These are phyloP conservation scores for Ciconia maguari DNA, from an alignment of 2,113 vertebrate genomes.

Conservation along the genomic window DNA sequence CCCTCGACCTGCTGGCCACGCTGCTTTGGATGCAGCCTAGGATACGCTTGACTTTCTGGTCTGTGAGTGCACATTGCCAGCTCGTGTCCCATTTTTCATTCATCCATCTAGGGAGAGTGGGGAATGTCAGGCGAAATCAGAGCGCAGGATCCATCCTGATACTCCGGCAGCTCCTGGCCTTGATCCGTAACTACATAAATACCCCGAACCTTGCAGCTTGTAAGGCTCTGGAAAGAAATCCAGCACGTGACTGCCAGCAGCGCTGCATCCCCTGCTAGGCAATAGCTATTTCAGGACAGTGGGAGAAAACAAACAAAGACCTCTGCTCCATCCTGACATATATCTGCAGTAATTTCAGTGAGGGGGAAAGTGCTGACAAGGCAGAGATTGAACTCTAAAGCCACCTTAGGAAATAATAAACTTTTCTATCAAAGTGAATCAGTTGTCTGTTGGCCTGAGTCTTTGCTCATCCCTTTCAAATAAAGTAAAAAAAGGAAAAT, in stretches of 20 bases:
- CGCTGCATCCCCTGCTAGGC: neutral
- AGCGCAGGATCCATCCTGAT: neutral
- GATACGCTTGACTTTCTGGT: rapidly evolving
- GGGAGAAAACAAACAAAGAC: neutral
- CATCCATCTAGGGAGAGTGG: neutral
- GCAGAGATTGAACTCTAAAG: neutral
- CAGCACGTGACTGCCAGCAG: neutral
- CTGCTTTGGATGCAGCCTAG: neutral
- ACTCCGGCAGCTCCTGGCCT: neutral
- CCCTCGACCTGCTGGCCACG: rapidly evolving
- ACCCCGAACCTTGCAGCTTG: neutral
- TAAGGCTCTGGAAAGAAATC: neutral
- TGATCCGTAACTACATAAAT: neutral
- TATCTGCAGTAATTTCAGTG: neutral
- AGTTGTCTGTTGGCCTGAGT: rapidly evolving
- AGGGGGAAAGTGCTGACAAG: neutral
- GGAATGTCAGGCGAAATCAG: neutral
- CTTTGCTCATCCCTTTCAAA: neutral
- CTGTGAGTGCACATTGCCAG: rapidly evolving
- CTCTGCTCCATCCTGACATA: neutral
- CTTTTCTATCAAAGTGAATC: neutral
- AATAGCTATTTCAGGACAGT: neutral
- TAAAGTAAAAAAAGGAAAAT: neutral
- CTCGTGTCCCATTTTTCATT: neutral
- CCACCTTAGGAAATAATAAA: neutral